phyloP scores from a whole-genome alignment of 2,797 vertebrate species.

The Macropodus opercularis region DNA sequence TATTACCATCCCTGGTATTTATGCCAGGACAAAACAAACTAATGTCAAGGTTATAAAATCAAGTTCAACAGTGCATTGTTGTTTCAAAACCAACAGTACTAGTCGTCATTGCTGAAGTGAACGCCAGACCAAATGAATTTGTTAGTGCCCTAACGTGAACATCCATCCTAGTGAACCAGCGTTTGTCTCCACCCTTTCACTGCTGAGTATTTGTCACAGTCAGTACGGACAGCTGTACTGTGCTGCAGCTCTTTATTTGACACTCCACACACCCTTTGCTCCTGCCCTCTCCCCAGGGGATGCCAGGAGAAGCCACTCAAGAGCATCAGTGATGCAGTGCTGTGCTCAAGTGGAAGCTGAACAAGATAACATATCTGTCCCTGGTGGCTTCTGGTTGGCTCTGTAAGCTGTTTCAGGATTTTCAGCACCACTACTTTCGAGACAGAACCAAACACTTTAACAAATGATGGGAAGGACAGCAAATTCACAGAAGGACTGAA shows the following conservation, averaged over 20 bases:
- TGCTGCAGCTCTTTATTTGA: slow-evolving; percentile 40
- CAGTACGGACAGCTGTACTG: slow-evolving; percentile 2
- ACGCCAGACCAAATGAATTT: too few relatives aligned
- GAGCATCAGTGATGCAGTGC: slow-evolving; percentile 32
- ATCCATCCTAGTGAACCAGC: neutral
- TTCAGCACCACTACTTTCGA: slow-evolving; percentile 58
- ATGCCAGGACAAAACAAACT: neutral
- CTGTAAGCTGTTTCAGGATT: slow-evolving; percentile 44
- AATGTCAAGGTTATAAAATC: neutral
- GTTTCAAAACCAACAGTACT: too few relatives aligned
- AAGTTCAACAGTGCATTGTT: neutral
- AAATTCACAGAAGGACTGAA: neutral
- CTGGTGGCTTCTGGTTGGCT: slow-evolving; percentile 45
- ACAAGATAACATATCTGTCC: slow-evolving; percentile 58
- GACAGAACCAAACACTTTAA: slow-evolving; percentile 46
- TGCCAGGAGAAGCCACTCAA: slow-evolving; percentile 45
- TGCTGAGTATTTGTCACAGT: neutral
- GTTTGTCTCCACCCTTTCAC: neutral
- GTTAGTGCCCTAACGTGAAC: neutral
- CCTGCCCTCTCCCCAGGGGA: slow-evolving; percentile 23
- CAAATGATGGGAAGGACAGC: slow-evolving; percentile 1
- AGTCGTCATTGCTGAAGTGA: too few relatives aligned
- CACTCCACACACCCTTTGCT: slow-evolving; percentile 18
- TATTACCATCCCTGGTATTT: neutral
- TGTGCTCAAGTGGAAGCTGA: slow-evolving; percentile 23